These are phyloP conservation scores for Metopia argyrocephala DNA, from an alignment of 2,888 invertebrate genomes.

Conservation along the genomic window DNA sequence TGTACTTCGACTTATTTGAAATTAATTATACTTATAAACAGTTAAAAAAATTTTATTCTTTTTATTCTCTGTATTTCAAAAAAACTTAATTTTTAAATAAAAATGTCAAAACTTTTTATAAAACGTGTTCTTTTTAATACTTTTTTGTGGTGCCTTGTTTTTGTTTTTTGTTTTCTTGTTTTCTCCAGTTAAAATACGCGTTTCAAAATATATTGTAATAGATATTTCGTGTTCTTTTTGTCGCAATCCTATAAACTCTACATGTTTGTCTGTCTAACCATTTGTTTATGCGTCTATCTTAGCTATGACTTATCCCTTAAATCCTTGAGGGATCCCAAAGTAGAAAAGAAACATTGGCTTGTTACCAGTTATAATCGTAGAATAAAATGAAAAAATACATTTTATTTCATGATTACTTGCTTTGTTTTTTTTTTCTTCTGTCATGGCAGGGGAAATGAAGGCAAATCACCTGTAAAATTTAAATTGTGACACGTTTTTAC, in stretches of 20 bases:
- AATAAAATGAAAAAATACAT: neutral
- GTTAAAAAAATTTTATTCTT: neutral
- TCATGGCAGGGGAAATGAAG: conserved; percentile 34
- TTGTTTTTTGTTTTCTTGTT: conserved; percentile 12
- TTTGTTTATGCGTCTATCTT: neutral
- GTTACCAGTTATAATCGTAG: neutral
- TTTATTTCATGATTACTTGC: neutral
- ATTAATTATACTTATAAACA: too few relatives aligned
- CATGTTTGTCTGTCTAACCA: neutral
- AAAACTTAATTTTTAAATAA: conserved; percentile 9
- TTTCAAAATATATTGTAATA: neutral
- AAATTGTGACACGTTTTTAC: conserved; percentile 64
- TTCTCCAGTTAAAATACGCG: neutral
- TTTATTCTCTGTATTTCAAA: neutral
- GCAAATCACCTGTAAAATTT: conserved; percentile 66
- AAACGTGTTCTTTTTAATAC: conserved; percentile 37
- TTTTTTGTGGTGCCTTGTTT: neutral
- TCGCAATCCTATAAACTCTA: too few relatives aligned
- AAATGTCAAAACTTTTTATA: conserved; percentile 50
- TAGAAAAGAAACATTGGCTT: neutral
- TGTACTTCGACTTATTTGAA: too few relatives aligned
- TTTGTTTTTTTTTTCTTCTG: conserved; percentile 15
- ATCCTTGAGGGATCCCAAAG: neutral
- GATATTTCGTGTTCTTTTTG: neutral
- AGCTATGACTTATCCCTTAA: neutral